Evolutionary conservation across 2,113 vertebrate genomes (phyloP).

Genomic region (Mola mola): DNA sequence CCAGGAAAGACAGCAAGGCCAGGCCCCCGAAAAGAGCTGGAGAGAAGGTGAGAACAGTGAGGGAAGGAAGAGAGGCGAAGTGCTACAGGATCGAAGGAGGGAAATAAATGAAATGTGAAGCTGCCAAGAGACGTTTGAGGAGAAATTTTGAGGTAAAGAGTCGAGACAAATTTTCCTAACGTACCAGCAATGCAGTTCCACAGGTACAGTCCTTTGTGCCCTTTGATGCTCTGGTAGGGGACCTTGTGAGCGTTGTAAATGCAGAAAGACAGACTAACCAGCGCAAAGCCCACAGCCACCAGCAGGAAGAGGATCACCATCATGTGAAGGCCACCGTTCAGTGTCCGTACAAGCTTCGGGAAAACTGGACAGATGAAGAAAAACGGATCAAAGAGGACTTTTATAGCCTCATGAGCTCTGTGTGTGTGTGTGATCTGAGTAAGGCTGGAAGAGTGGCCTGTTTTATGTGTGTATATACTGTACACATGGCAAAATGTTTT

Average conservation of each 20-base stretch:
- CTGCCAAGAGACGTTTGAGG: background rate
- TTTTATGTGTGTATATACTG: too few species aligned
- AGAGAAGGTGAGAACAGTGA: too few species aligned
- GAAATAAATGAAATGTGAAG: background rate
- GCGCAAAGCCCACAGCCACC: slow-evolving; percentile 85
- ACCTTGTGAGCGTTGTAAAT: slow-evolving; percentile 92
- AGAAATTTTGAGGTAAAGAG: background rate
- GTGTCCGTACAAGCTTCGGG: slow-evolving; percentile 88
- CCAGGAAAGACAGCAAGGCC: slow-evolving; percentile 87
- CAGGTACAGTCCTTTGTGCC: slow-evolving; percentile 91
- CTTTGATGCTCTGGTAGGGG: slow-evolving; percentile 93
- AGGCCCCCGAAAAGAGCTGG: slow-evolving; percentile 86
- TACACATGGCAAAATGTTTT: too few species aligned
- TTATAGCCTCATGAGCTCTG: too few species aligned
- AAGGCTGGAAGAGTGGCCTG: too few species aligned
- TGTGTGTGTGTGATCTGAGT: too few species aligned
- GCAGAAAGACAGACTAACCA: slow-evolving; percentile 93
- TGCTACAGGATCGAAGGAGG: background rate
- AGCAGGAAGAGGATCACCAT: slow-evolving; percentile 90
- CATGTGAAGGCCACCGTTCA: slow-evolving; percentile 90
- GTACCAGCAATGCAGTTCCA: slow-evolving; percentile 88
- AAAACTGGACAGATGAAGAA: slow-evolving; percentile 85
- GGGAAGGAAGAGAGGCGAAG: background rate
- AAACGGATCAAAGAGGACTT: slow-evolving; percentile 24
- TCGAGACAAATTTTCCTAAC: background rate